Evolutionary conservation across 2,797 vertebrate species (phyloP).

Genomic region (Clarias platycephalus): DNA sequence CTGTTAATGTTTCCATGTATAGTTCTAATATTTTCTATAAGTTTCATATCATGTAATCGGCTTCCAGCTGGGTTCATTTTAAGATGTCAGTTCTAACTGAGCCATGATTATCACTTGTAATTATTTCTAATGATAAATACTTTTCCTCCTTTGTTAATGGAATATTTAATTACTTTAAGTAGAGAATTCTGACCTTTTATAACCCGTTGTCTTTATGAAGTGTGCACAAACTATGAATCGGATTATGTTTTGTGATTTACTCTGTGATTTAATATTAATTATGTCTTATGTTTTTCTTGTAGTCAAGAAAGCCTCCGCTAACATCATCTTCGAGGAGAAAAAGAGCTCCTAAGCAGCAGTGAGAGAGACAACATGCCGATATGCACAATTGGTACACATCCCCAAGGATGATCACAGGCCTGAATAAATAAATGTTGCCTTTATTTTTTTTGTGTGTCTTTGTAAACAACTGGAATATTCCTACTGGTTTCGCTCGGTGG

Average conservation of each 20-base stretch:
- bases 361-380: conserved; percentile 34
- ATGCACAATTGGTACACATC: conserved; percentile 31
- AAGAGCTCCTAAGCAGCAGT: conserved; percentile 78
- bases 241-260: neutral
- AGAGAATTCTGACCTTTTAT: too few species aligned
- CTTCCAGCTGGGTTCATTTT: neutral
- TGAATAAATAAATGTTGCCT: conserved; percentile 70
- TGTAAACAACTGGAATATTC: conserved; percentile 54
- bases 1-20: too few species aligned
- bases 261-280: neutral
- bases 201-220: neutral
- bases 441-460: conserved; percentile 58
- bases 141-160: neutral
- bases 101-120: neutral
- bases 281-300: conserved; percentile 52
- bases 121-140: neutral
- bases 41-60: neutral
- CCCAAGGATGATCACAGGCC: conserved; percentile 44
- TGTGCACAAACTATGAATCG: neutral
- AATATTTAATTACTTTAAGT: neutral
- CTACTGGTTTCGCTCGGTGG: conserved; percentile 46
- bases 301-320: conserved; percentile 93
- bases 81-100: neutral
- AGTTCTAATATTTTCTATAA: neutral
- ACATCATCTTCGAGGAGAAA: conserved; percentile 92